A percentile compares a stretch with the other conserved stretches of the same genome.
phyloP scores from a whole-genome alignment of 2,888 invertebrate species.

The Lycocerus yunnanus region DNA sequence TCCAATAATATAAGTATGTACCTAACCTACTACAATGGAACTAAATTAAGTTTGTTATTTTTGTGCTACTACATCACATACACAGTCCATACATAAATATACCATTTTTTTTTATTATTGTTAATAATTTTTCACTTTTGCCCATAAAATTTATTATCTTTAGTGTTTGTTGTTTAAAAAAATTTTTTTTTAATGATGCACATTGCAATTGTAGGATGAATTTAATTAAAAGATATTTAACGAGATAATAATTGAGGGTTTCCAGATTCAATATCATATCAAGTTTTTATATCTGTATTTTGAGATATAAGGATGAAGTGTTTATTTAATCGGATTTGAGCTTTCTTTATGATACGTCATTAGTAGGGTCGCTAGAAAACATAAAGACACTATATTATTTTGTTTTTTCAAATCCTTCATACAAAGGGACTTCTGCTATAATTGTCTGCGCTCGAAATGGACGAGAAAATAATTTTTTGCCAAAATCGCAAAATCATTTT shows the following conservation, averaged over 20 bases:
- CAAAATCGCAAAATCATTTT: too few relatives aligned
- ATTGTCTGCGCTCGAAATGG: too few relatives aligned
- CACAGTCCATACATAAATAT: too few relatives aligned
- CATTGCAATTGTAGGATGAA: not conserved
- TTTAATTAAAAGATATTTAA: not conserved
- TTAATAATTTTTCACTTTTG: not conserved
- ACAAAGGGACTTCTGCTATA: not conserved
- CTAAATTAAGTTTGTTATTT: not conserved
- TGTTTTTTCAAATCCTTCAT: not conserved
- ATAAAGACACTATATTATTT: not conserved
- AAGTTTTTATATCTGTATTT: not conserved
- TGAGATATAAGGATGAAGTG: not conserved
- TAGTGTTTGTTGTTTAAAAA: too few relatives aligned
- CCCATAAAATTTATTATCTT: too few relatives aligned
- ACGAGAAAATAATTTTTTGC: too few relatives aligned
- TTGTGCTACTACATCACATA: not conserved
- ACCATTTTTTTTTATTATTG: not conserved
- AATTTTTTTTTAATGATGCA: not conserved
- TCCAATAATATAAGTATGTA: not conserved
- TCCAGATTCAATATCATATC: not conserved
- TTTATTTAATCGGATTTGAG: not conserved
- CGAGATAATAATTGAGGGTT: not conserved
- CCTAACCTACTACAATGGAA: not conserved
- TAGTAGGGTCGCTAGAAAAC: not conserved
- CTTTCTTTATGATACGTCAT: not conserved